These are phyloP conservation scores for Rhinatrema bivittatum DNA, from an alignment of 2,797 vertebrate genomes.

Conservation along the genomic window DNA sequence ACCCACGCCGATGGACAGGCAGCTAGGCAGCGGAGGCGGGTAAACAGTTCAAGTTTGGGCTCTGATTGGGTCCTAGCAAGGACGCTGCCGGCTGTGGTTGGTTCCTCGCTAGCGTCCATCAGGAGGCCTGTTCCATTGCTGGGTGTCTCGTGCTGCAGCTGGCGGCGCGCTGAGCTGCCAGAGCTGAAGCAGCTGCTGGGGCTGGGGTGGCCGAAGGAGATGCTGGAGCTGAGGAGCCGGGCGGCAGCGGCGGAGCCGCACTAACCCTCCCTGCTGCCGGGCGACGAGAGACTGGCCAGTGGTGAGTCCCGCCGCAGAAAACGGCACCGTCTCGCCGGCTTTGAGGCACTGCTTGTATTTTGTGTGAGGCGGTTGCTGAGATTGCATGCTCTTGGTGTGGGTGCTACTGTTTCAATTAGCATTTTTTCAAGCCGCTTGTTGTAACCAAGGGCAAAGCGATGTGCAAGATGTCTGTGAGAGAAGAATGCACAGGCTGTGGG, in stretches of 20 bases:
- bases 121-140: slow-evolving; percentile 27
- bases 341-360: background rate
- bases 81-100: slow-evolving; percentile 40
- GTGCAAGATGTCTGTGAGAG: no score
- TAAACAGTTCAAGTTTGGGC: slow-evolving; percentile 1
- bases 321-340: background rate
- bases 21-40: background rate
- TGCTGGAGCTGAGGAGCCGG: background rate
- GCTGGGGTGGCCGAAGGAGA: slow-evolving; percentile 1
- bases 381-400: background rate
- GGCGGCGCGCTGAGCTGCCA: no score
- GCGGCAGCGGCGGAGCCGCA: background rate
- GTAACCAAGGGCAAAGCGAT: no score
- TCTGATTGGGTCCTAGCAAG: no score
- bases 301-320: background rate
- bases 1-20: no score
- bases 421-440: no score
- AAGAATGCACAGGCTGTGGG: no score
- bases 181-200: slow-evolving; percentile 4
- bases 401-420: no score
- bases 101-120: slow-evolving; percentile 38
- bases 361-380: slow-evolving; percentile 6
- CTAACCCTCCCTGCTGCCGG: no score
- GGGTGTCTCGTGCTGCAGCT: slow-evolving; percentile 16
- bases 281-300: no score